Conservation (phyloP, 1,140 invertebrate genomes). For the Frieseomelitta varia region DNA sequence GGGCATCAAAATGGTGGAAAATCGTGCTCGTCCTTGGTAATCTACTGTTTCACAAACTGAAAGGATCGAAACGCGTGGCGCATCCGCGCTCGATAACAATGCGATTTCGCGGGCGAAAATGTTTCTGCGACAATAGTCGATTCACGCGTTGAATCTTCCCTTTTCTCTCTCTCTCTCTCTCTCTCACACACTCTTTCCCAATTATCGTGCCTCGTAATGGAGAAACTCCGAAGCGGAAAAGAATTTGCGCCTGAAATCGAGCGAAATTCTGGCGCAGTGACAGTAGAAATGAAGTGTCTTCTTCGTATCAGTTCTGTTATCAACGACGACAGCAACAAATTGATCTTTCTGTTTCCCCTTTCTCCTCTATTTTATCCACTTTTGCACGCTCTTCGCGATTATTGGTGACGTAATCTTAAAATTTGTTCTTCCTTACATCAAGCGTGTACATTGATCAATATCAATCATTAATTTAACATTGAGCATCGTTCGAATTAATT, state of each 20-base stretch:
- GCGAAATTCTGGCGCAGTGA: not conserved
- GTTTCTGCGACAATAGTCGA: not conserved
- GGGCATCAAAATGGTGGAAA: not conserved
- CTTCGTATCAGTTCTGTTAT: too few relatives aligned
- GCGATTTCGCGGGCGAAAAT: not conserved
- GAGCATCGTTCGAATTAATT: too few relatives aligned
- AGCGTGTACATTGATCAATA: too few relatives aligned
- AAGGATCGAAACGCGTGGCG: not conserved
- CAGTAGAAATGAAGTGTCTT: too few relatives aligned
- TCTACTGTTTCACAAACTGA: not conserved
- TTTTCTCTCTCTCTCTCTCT: not conserved
- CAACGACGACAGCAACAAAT: too few relatives aligned
- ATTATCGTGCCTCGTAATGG: not conserved
- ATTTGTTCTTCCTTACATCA: too few relatives aligned
- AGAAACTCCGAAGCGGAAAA: not conserved
- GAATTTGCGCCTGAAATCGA: not conserved
- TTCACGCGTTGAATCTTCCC: not conserved
- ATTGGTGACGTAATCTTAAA: too few relatives aligned
- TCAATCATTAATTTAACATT: too few relatives aligned
- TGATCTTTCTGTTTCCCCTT: too few relatives aligned
- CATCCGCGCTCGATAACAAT: conserved; percentile 11
- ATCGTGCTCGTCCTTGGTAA: not conserved
- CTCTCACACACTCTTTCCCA: not conserved
- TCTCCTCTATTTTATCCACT: too few relatives aligned
- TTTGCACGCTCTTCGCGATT: too few relatives aligned